Evolutionary conservation across 2,113 vertebrate genomes (phyloP), one percentile per base, ranked within the genome.

Genomic region (Hypomesus transpacificus): DNA sequence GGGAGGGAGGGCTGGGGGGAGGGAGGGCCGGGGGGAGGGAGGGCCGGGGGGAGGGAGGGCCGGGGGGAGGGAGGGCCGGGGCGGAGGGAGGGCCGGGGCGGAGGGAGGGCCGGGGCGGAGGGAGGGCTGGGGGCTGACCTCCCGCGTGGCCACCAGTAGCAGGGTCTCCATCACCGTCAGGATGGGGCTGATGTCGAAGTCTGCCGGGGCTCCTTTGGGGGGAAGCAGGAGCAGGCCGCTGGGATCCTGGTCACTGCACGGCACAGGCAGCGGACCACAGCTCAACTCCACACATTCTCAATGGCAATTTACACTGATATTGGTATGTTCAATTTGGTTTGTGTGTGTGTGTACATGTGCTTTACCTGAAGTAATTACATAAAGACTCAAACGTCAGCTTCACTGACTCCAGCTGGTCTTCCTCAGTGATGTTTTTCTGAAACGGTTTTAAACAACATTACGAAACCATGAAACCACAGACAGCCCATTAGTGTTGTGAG

Each of bases 281-380:
- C 54, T 18, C 54, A 56, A 17, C 16, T 11, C n/a, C 54, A 56
- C 54, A 56, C 54, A 18, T 20, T 18, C 54, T 18, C 54, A 18
- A 17, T 5, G 16, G 1, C 54, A 56, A 16, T 18, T 20, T 18
- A 56, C 3, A 56, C n/a, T 56, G n/a, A 56, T 56, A 18, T 56
- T 13, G 39, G 39, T 46, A 11, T 11, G 39, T 46, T 9, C 9
- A 46, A 46, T 46, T 66, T 21, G 28, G 22, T 51, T 18, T 5
- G 17, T 34, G 7, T 18, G 52, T 3, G 64, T 59, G 22, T 46
- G 63, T 6, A 6, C 8, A 6, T 2, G 11, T 20, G 3, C 78
- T 86, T 90, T 78, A 97, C 97, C 97, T 99, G 92, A 98, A 99
- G 87, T 98, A 95, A 0, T 93, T 93, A 82, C 97, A 99, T 34